Evolutionary conservation across 2,797 vertebrate genomes (phyloP).

Genomic region (Pogonophryne albipinna): DNA sequence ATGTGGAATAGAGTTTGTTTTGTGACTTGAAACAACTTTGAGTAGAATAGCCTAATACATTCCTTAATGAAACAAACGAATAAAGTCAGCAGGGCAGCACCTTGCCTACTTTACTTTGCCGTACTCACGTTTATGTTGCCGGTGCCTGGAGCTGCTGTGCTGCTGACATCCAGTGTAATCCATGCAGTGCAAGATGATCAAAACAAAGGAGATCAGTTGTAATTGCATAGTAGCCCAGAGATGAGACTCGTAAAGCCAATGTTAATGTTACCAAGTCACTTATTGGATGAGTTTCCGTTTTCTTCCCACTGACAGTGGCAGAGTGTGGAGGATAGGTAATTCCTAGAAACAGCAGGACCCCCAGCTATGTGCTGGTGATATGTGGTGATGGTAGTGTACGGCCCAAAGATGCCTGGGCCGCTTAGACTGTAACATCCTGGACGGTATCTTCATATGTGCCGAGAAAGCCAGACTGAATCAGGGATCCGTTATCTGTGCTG

Average conservation of each 20-base stretch:
- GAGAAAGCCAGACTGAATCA: constrained; percentile 71
- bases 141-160: constrained; percentile 93
- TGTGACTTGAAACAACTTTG: not conserved
- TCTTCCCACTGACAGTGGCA: constrained; percentile 55
- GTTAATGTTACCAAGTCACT: constrained; percentile 82
- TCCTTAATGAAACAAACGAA: not conserved
- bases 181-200: constrained; percentile 99
- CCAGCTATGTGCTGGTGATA: constrained; percentile 79
- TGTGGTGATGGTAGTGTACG: constrained; percentile 72
- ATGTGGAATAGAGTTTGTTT: not conserved
- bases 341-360: constrained; percentile 81
- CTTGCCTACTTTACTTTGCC: not conserved
- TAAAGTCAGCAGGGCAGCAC: constrained; percentile 10
- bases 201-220: constrained; percentile 97
- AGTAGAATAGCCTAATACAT: not conserved
- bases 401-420: constrained; percentile 87
- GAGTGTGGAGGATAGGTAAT: constrained; percentile 56
- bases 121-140: constrained; percentile 97
- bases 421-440: constrained; percentile 87
- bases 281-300: constrained; percentile 61
- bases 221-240: constrained; percentile 99
- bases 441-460: constrained; percentile 80
- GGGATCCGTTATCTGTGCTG: constrained; percentile 65
- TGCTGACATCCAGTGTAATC: constrained; percentile 97
- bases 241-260: constrained; percentile 87